Conservation (phyloP, 2,888 invertebrate species). For the Theristus sp. region DNA sequence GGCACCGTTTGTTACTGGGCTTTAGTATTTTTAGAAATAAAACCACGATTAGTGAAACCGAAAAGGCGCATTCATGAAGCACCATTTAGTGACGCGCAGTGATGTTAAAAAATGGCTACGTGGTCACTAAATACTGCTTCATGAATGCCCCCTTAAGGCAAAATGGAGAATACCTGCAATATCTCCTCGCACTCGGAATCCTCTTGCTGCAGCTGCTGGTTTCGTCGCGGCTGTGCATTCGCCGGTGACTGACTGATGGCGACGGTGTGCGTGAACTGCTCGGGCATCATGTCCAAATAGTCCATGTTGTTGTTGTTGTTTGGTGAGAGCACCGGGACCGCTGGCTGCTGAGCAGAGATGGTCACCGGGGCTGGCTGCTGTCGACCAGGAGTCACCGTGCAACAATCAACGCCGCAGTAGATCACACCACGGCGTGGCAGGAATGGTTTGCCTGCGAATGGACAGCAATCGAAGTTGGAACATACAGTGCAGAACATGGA, state of each 20-base stretch:
- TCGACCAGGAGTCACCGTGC: not conserved
- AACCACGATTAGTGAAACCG: no score
- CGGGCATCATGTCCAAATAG: not conserved
- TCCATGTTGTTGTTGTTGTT: not conserved
- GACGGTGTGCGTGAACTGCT: no score
- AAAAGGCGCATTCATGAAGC: no score
- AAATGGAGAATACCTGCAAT: not conserved
- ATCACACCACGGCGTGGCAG: not conserved
- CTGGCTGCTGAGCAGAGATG: no score
- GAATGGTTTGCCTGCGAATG: slow-evolving; percentile 1
- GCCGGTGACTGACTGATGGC: not conserved
- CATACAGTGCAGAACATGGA: no score
- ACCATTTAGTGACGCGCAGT: no score
- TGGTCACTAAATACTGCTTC: not conserved
- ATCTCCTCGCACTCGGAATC: not conserved
- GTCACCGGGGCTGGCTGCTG: not conserved
- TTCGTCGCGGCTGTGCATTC: not conserved
- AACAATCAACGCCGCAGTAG: not conserved
- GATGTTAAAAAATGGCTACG: no score
- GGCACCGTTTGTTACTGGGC: no score
- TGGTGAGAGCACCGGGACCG: not conserved
- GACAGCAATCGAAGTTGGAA: no score
- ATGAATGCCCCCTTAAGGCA: no score
- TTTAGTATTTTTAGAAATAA: no score
- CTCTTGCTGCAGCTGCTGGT: not conserved